Percentiles rank a stretch among this genome's conserved stretches.
phyloP scores from a whole-genome alignment of 2,113 vertebrate genomes.

The Sylvicapra grimmia region DNA sequence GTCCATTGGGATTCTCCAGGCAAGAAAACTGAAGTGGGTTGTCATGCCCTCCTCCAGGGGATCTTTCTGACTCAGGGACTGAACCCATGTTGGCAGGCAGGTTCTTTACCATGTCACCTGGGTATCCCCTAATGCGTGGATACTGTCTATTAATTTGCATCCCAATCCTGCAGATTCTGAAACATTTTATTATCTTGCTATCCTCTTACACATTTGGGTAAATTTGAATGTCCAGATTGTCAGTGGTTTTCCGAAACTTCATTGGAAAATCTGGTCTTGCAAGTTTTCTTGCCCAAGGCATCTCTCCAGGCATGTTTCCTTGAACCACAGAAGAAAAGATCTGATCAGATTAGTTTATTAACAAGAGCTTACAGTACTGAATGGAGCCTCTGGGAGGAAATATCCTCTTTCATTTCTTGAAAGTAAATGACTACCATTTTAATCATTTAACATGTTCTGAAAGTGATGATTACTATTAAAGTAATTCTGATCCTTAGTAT shows the following conservation, averaged over 20 bases:
- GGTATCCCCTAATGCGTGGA: background rate
- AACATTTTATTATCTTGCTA: background rate
- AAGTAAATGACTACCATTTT: background rate
- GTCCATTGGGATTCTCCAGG: background rate
- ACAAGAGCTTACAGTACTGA: background rate
- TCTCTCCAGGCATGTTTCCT: background rate
- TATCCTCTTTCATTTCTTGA: background rate
- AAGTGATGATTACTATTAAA: background rate
- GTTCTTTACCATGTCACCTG: background rate
- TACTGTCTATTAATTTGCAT: background rate
- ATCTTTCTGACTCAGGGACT: background rate
- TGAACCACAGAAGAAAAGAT: background rate
- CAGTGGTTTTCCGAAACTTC: background rate
- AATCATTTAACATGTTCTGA: background rate
- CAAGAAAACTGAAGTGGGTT: background rate
- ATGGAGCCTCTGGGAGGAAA: background rate
- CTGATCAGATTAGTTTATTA: background rate
- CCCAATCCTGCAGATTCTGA: background rate
- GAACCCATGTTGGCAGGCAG: background rate
- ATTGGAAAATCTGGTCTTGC: background rate
- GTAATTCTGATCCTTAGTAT: background rate
- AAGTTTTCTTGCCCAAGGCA: background rate
- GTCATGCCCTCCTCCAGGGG: background rate
- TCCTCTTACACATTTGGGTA: background rate
- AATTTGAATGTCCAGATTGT: background rate